Conservation (phyloP, 2,113 vertebrate species). For the Rhinogobius similis region DNA sequence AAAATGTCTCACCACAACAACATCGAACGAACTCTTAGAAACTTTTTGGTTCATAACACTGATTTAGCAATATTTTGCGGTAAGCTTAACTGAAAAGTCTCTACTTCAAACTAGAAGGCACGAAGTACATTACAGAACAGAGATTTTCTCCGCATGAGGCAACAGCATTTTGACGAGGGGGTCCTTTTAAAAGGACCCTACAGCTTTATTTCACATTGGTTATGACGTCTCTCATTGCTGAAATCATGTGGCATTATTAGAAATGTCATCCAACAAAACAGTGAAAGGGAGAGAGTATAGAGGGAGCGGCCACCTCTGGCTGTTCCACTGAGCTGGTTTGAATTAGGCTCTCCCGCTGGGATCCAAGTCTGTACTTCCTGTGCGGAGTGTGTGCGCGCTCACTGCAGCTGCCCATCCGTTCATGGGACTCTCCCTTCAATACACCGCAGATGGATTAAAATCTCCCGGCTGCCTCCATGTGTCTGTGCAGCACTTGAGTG, state of each 20-base stretch:
- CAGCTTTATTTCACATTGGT: neutral
- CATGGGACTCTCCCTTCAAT: slow-evolving; percentile 77
- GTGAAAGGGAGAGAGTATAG: slow-evolving; percentile 40
- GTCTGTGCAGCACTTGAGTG: slow-evolving; percentile 41
- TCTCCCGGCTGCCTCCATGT: slow-evolving; percentile 38
- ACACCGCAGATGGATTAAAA: slow-evolving; percentile 78
- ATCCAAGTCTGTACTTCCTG: slow-evolving; percentile 81
- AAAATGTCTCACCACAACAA: neutral
- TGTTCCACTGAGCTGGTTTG: slow-evolving; percentile 81
- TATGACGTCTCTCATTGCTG: neutral
- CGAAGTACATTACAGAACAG: neutral
- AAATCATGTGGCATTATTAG: neutral
- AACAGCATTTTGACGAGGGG: too few species aligned
- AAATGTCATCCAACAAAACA: neutral
- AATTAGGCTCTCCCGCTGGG: slow-evolving; percentile 82
- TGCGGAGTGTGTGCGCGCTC: slow-evolving; percentile 50
- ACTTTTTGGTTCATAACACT: neutral
- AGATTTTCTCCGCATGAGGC: neutral
- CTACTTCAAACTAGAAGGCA: neutral
- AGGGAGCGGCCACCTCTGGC: slow-evolving; percentile 72
- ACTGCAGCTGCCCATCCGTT: slow-evolving; percentile 72
- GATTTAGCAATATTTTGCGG: neutral
- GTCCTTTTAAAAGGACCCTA: neutral
- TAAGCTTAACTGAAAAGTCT: neutral
- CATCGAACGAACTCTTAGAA: neutral